A percentile compares a stretch with the other conserved stretches of the same genome.
Conservation (phyloP, 1,140 invertebrate genomes). For the Parasteatoda tepidariorum region DNA sequence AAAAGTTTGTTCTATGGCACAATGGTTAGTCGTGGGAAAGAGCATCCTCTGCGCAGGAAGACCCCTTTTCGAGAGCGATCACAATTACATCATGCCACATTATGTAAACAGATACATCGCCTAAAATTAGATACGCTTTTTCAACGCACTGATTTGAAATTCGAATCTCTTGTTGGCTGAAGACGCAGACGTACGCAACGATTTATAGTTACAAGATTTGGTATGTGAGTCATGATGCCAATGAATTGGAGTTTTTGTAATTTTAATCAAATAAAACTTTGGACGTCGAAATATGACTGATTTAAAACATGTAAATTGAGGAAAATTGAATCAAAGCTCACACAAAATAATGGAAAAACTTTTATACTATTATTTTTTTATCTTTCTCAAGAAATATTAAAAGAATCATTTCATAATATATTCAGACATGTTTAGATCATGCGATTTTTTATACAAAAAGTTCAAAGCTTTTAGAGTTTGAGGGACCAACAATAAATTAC, state of each 20-base stretch:
- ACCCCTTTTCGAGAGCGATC: neutral
- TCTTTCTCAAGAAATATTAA: no score
- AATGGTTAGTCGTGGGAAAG: constrained; percentile 9
- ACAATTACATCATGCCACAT: constrained; percentile 17
- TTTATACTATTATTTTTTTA: no score
- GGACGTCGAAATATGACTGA: neutral
- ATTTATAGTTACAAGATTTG: neutral
- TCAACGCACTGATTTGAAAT: neutral
- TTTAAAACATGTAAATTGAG: neutral
- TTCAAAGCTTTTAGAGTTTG: no score
- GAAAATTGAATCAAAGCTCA: neutral
- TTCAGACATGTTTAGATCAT: no score
- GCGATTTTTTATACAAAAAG: no score
- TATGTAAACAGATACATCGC: constrained; percentile 33
- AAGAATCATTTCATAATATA: no score
- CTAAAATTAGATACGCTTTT: constrained; percentile 10
- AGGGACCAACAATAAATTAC: no score
- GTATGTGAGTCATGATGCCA: neutral
- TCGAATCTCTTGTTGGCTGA: neutral
- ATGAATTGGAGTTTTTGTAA: no score
- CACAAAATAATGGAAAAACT: neutral
- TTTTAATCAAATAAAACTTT: no score
- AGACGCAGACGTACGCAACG: neutral
- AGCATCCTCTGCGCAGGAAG: neutral
- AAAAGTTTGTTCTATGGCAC: neutral